phyloP scores from a whole-genome alignment of 2,113 vertebrate genomes.

The Pipa parva region DNA sequence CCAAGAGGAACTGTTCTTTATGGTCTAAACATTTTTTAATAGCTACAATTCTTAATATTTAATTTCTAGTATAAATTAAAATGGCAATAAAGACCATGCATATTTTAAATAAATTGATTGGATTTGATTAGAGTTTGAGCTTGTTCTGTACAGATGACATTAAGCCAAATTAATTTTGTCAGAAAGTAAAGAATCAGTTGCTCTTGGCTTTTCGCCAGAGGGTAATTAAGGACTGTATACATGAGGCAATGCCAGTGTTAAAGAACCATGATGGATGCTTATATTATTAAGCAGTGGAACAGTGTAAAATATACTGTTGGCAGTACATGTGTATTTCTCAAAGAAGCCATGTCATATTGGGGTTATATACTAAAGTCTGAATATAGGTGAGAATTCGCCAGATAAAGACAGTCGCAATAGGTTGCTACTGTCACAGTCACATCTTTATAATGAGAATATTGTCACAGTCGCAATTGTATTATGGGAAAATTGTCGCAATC shows the following conservation, averaged over 20 bases:
- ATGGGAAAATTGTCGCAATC: too few species aligned
- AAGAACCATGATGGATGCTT: not conserved
- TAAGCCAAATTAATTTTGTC: not conserved
- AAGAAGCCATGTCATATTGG: too few species aligned
- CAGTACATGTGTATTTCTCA: too few species aligned
- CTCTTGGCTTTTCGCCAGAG: not conserved
- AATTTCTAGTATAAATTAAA: not conserved
- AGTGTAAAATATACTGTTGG: too few species aligned
- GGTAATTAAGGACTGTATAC: not conserved
- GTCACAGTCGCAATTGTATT: too few species aligned
- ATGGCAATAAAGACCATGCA: too few species aligned
- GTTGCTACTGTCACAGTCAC: too few species aligned
- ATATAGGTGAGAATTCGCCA: too few species aligned
- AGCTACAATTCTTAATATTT: not conserved
- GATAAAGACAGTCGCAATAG: too few species aligned
- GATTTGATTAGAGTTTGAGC: not conserved
- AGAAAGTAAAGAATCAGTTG: not conserved
- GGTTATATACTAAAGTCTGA: too few species aligned
- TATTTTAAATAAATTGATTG: not conserved
- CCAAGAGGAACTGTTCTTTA: not conserved
- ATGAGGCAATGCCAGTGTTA: not conserved
- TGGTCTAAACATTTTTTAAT: too few species aligned
- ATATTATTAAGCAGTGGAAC: not conserved
- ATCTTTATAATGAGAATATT: too few species aligned
- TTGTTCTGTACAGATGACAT: not conserved